Evolutionary conservation across 2,797 vertebrate species (phyloP), one percentile per base, ranked within the genome.

Genomic region (Glyptemys insculpta): DNA sequence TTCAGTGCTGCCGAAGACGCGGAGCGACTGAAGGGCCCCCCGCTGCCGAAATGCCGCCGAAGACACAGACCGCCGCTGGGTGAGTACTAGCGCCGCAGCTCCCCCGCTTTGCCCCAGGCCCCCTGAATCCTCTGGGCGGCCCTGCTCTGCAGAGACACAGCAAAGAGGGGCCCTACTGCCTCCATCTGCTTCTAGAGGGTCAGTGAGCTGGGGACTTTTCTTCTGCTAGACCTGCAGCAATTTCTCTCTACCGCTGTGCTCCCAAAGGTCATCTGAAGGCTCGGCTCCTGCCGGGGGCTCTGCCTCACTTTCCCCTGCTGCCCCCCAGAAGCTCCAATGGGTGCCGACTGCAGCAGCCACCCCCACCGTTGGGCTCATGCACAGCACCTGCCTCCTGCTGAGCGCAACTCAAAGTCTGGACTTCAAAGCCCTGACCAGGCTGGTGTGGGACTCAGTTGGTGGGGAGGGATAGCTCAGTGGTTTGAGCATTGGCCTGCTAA

Each of bases 241-340:
- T 85, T 65, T 76, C 2, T n/a, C 0, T 41, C 41, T 19, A 4
- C 54, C 37, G 6, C 6, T 12, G 5, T 0, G 1, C 49, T 16
- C 29, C 12, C 78, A 16, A 14, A 19, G 52, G 27, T 41, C 27
- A 79, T 10, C 31, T 1, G 23, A 0, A 0, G 18, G 2, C 2
- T 2, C 81, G 2, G 53, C n/a, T 52, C 52, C 37, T 31, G 47
- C 79, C n/a, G 1, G 3, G 44, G 29, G 15, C 47, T 37, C 65
- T 37, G 18, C 65, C 34, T n/a, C 65, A 16, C 65, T 68, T 68
- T 37, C 65, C 65, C 65, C 34, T 37, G 65, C n/a, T 68, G 18
- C 8, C 65, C 65, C 15, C 34, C 65, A 68, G 65, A 18, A 68
- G 65, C 65, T 37, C 65, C n/a, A 9, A 37, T 68, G 8, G n/a